Evolutionary conservation across 1,140 invertebrate genomes (phyloP), one percentile per base, ranked within the genome.

Genomic region (Lepidurus couesii): DNA sequence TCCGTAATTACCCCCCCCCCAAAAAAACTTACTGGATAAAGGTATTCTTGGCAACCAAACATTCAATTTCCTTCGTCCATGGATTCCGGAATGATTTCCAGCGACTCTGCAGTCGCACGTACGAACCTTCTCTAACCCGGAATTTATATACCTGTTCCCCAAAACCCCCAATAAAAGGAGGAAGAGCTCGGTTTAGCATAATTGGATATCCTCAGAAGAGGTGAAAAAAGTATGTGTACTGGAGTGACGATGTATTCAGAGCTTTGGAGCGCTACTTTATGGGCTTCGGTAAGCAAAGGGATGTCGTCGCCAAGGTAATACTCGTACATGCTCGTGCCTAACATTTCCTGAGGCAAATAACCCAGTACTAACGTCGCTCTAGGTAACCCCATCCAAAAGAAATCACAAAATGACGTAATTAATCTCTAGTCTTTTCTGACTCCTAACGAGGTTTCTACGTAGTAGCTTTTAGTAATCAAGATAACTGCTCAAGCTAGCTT

Each of bases 281-380:
- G 95, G 75, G 91, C 90, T 82, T 95, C 91, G 34, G 93, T 92
- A 77, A 98, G 86, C 8, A 89, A 88, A 16, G 89, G 86, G 79
- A 97, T 91, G 84, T 97, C 95, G 75, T 94, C 92, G 77, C 91
- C 91, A 83, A 93, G 91, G 83, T 93, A 95, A 86, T 96, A 96
- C 85, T 97, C 95, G 84, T 97, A 97, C 87, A 97, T 92, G 82
- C 93, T 96, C 1, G 94, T 95, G 9, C 95, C 95, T 16, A 97
- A 85, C 34, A 98, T 85, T 86, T 98, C 95, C 86, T 98, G 96
- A 2, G 95, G 95, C 76, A 97, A 86, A 86, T 94, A 97, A 7
- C 95, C 95, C 43, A 96, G 87, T 21, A 95, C 91, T 53, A 96
- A 83, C 3, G 95, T 97, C 11, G 93, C 93, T 84, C 94, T 96